These are phyloP conservation scores for Ptyas mucosa DNA, from an alignment of 2,113 vertebrate genomes.

Conservation along the genomic window DNA sequence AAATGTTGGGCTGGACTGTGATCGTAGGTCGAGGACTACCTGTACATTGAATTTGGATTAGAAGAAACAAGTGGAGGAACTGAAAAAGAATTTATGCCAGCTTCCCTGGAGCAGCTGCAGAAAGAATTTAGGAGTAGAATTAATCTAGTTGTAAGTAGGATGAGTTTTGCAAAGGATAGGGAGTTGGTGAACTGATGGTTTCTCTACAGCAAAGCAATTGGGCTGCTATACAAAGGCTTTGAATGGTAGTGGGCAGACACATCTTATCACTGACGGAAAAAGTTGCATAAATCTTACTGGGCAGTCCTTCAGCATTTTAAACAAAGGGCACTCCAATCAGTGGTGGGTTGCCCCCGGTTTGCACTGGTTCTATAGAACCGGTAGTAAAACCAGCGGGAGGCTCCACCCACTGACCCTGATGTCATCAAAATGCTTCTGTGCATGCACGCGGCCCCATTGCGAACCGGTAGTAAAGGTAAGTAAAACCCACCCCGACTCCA, in stretches of 20 bases:
- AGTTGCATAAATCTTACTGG: background rate
- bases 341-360: no score
- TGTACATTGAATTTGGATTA: constrained; percentile 19
- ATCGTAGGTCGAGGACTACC: no score
- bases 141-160: constrained; percentile 25
- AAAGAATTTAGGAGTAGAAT: constrained; percentile 55
- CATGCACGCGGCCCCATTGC: no score
- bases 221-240: background rate
- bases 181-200: no score
- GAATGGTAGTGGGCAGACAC: background rate
- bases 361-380: no score
- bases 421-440: no score
- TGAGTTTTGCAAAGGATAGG: background rate
- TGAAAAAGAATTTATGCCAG: constrained; percentile 15
- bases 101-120: constrained; percentile 45
- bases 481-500: no score
- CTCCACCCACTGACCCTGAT: no score
- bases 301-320: background rate
- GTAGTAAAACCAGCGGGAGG: no score
- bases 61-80: constrained; percentile 25
- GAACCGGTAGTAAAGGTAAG: no score
- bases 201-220: no score
- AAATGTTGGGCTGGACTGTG: no score
- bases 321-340: background rate
- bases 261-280: background rate